Evolutionary conservation across 2,888 invertebrate genomes (phyloP).

Genomic region (Scaptomyza polygonia): DNA sequence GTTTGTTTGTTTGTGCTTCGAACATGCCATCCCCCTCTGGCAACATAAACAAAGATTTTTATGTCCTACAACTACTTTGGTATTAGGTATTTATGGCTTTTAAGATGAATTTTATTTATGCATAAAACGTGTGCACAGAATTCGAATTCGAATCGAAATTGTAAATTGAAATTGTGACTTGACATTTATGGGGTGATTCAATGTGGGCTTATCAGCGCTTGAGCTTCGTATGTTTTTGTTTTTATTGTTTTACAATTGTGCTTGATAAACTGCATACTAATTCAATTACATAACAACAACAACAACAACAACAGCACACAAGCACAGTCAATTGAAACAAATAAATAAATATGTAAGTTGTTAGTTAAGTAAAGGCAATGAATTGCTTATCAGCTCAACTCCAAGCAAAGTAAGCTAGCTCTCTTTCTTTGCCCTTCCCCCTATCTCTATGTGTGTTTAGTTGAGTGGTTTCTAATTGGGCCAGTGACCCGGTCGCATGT

Average conservation of each 20-base stretch:
- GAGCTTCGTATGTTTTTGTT: slow-evolving; percentile 29
- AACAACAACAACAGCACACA: neutral
- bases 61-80: slow-evolving; percentile 15
- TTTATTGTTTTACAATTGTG: slow-evolving; percentile 62
- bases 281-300: slow-evolving; percentile 50
- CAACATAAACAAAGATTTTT: slow-evolving; percentile 50
- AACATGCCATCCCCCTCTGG: neutral
- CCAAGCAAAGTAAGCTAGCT: neutral
- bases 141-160: slow-evolving; percentile 23
- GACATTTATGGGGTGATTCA: slow-evolving; percentile 44
- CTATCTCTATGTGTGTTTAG: neutral
- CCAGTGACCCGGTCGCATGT: slow-evolving; percentile 41
- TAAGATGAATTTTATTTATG: slow-evolving; percentile 61
- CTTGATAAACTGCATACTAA: slow-evolving; percentile 61
- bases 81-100: slow-evolving; percentile 54
- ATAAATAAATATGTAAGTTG: neutral
- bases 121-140: slow-evolving; percentile 28
- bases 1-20: neutral
- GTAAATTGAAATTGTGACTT: slow-evolving; percentile 19
- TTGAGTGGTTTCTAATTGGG: slow-evolving; percentile 62
- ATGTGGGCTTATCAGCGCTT: slow-evolving; percentile 44
- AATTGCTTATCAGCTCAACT: slow-evolving; percentile 49
- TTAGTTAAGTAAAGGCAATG: slow-evolving; percentile 26
- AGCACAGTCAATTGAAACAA: slow-evolving; percentile 13
- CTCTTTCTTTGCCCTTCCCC: neutral